Evolutionary conservation across 2,888 invertebrate genomes (phyloP), one percentile per base, ranked within the genome.

Genomic region (Temnothorax ravouxi): DNA sequence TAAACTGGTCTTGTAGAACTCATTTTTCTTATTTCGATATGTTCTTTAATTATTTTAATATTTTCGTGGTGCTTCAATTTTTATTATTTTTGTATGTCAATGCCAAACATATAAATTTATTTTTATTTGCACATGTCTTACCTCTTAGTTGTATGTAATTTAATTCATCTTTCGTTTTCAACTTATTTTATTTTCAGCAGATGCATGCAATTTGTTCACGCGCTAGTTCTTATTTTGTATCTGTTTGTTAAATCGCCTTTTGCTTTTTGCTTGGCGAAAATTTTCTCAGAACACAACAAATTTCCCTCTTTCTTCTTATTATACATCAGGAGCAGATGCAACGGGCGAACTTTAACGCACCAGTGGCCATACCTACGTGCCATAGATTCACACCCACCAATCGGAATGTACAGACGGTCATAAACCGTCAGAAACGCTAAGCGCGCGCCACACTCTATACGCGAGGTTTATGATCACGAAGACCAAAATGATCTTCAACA

Each of bases 381-480:
- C 83, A 47, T 72, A 59, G 88, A 86, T 92, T 91, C 91, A 90
- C 92, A 91, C 91, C 91, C 88, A 91, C 86, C 86, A 80, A 86
- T 83, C 83, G 91, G 91, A 92, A 91, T 92, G 92, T 89, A 79
- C 77, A 62, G 74, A 86, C 83, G 79, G 66, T 83, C 88, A 88
- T 86, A 88, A 87, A 77, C 77, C 84, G 61, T 76, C 52, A 72
- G 67, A 71, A 79, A 81, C 76, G 64, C 41, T 66, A 76, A 66
- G 80, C 75, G 77, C 62, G 69, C 80, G 44, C 52, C 66, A 61
- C 66, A 61, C 76, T 52, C 81, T 84, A 59, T 56, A 44, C 8
- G 54, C 44, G 13, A 56, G 44, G 34, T 85, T 88, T 87, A 88
- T 88, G 41, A 11, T 69, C 54, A n/a, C 77, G 56, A 79, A 9